These are phyloP conservation scores for Archegozetes longisetosus DNA, from an alignment of 1,140 invertebrate genomes.

Conservation along the genomic window DNA sequence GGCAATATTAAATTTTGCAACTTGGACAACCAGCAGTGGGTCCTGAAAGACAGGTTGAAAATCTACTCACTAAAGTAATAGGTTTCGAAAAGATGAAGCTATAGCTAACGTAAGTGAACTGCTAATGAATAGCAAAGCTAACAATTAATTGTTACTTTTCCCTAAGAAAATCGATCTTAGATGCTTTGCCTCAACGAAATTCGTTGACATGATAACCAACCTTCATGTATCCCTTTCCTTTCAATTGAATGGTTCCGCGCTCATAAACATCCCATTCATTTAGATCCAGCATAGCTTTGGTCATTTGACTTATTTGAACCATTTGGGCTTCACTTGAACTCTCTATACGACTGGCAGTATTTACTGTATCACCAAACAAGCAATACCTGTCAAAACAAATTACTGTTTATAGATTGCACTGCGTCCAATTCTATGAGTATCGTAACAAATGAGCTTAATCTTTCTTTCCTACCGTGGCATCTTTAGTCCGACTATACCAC, in stretches of 20 bases:
- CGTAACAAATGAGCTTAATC: background rate
- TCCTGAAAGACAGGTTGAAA: no score
- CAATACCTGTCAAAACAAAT: background rate
- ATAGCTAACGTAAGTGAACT: no score
- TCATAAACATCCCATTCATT: constrained; percentile 56
- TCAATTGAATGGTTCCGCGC: constrained; percentile 35
- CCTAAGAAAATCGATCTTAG: no score
- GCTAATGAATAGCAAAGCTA: no score
- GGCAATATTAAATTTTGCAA: no score
- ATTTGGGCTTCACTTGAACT: constrained; percentile 36
- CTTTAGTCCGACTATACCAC: constrained; percentile 79
- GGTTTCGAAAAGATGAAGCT: no score
- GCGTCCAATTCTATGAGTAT: background rate
- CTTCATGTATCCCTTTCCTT: constrained; percentile 63
- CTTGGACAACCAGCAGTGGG: no score
- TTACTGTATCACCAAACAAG: constrained; percentile 12
- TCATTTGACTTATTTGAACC: constrained; percentile 82
- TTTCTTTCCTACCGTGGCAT: constrained; percentile 48
- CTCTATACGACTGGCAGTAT: constrained; percentile 22
- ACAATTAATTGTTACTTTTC: no score
- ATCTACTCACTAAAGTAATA: no score
- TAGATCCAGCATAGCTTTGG: constrained; percentile 50
- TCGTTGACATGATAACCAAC: no score
- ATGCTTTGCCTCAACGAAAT: no score
- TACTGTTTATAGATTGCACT: no score